phyloP scores from a whole-genome alignment of 2,797 vertebrate genomes.

The Falco columbarius region DNA sequence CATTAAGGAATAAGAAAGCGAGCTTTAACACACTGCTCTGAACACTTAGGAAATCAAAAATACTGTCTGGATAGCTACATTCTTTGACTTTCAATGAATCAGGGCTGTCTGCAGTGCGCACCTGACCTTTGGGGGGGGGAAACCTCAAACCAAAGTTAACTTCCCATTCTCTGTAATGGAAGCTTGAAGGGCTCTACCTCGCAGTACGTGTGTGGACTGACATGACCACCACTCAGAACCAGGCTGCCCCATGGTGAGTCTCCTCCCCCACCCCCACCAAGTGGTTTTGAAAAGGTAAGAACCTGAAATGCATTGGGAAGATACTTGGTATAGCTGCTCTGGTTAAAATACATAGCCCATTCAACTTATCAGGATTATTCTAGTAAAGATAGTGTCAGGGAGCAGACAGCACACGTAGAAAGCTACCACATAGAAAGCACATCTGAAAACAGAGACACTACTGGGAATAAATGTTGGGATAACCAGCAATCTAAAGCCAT shows the following conservation, averaged over 20 bases:
- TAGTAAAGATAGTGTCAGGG: background rate
- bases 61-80: conserved; percentile 25
- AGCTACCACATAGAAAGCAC: background rate
- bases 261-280: background rate
- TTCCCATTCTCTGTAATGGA: background rate
- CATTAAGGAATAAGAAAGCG: background rate
- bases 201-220: fast-evolving
- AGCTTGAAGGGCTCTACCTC: background rate
- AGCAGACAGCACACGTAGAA: background rate
- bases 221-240: background rate
- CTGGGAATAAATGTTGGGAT: background rate
- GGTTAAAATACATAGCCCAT: background rate
- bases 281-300: background rate
- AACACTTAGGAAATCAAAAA: conserved; percentile 36
- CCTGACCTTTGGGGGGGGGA: background rate
- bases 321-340: background rate
- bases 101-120: background rate
- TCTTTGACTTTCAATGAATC: conserved; percentile 34
- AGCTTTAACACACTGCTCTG: conserved; percentile 8
- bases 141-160: background rate
- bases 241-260: background rate
- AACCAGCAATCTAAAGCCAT: background rate
- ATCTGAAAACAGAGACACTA: background rate
- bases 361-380: background rate
- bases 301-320: background rate